These are phyloP conservation scores for Pipistrellus pygmaeus DNA, from an alignment of 2,797 vertebrate genomes.

Conservation along the genomic window DNA sequence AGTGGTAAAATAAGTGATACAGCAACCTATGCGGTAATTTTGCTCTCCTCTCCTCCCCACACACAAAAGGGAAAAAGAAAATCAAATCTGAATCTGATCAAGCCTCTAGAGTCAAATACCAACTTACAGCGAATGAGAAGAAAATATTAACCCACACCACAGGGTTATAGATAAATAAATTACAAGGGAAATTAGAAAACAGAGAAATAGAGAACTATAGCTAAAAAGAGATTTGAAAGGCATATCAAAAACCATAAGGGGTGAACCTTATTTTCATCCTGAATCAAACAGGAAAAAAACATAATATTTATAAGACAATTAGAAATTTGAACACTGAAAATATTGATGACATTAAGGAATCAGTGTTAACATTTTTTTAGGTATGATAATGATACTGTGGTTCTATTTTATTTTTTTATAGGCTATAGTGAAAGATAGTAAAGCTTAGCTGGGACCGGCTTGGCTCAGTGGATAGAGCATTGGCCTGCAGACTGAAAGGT, in stretches of 20 bases:
- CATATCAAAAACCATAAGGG: neutral
- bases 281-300: neutral
- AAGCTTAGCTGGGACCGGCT: neutral
- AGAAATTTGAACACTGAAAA: neutral
- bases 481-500: too few species aligned
- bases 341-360: constrained; percentile 15
- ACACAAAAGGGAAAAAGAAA: too few species aligned
- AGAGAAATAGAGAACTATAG: neutral
- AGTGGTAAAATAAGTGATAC: neutral
- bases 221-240: constrained; percentile 8
- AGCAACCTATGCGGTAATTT: neutral
- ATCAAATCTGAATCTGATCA: constrained; percentile 3
- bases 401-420: neutral
- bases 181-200: neutral
- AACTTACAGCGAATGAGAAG: neutral
- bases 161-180: neutral
- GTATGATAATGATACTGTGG: neutral
- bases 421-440: neutral
- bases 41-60: rapidly evolving
- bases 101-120: neutral
- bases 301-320: neutral
- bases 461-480: too few species aligned
- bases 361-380: constrained; percentile 18
- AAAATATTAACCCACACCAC: neutral
- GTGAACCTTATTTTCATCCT: neutral